Percentiles rank a stretch among this genome's conserved stretches.
Conservation (phyloP, 2,113 vertebrate species). For the Eurystomus gularis region DNA sequence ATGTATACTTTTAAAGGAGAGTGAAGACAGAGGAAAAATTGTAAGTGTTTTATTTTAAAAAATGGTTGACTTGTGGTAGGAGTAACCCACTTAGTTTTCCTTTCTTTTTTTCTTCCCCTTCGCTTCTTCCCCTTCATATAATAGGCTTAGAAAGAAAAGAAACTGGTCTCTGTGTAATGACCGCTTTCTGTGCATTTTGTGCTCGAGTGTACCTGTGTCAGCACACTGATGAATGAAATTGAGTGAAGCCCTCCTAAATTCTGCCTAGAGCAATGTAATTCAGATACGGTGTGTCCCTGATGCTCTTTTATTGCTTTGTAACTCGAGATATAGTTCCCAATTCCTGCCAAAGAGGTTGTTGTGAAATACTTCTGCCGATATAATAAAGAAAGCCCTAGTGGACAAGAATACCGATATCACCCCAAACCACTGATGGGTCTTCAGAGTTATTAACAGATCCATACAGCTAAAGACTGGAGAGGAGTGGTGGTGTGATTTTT, state of each 20-base stretch:
- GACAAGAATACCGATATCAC: background rate
- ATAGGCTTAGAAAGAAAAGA: constrained; percentile 14
- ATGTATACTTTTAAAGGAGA: constrained; percentile 35
- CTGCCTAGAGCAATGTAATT: background rate
- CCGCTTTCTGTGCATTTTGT: constrained; percentile 51
- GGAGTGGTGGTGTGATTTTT: background rate
- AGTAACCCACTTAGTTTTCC: background rate
- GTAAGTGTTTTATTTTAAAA: constrained; percentile 8
- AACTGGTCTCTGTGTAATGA: constrained; percentile 16
- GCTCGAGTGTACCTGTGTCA: constrained; percentile 57
- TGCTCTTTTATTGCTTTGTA: background rate
- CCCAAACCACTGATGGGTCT: background rate
- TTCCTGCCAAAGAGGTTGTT: constrained; percentile 9
- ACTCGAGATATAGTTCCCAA: background rate
- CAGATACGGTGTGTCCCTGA: background rate
- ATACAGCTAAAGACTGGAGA: background rate
- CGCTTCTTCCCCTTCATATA: background rate
- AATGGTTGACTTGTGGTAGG: background rate
- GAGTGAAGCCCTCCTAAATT: constrained; percentile 71
- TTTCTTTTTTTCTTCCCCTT: background rate
- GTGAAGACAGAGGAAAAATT: constrained; percentile 32
- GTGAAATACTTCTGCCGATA: background rate
- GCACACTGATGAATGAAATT: constrained; percentile 78
- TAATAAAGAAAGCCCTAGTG: background rate
- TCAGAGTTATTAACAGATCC: background rate